phyloP scores from a whole-genome alignment of 1,140 invertebrate genomes.

The Hycleus cichorii region DNA sequence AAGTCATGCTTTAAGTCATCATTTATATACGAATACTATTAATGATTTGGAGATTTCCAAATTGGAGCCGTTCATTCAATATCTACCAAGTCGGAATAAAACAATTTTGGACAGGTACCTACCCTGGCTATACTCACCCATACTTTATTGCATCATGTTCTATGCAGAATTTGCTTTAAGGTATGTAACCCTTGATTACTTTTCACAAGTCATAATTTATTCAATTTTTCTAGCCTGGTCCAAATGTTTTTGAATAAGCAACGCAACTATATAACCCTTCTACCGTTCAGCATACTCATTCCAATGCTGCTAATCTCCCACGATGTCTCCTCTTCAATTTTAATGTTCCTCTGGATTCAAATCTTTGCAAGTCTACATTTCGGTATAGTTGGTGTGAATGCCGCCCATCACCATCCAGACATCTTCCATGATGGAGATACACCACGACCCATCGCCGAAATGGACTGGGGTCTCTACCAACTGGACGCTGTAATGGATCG shows the following conservation, averaged over 20 bases:
- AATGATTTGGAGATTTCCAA: constrained; percentile 66
- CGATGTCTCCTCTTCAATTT: constrained; percentile 35
- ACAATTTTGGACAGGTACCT: constrained; percentile 40
- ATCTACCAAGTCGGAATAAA: constrained; percentile 49
- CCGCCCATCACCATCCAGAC: constrained; percentile 75
- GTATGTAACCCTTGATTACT: constrained; percentile 34
- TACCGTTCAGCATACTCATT: constrained; percentile 48
- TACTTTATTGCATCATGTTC: constrained; percentile 45
- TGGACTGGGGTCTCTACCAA: constrained; percentile 72
- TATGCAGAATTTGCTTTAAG: constrained; percentile 42
- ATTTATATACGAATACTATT: constrained; percentile 71
- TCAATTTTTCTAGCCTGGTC: constrained; percentile 17
- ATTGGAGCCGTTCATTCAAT: constrained; percentile 65
- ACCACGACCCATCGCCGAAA: constrained; percentile 42
- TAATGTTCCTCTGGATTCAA: constrained; percentile 54
- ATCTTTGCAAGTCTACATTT: constrained; percentile 56
- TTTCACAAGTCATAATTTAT: too few relatives aligned
- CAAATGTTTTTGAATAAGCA: constrained; percentile 7
- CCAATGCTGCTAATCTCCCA: constrained; percentile 44
- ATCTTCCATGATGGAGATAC: constrained; percentile 78
- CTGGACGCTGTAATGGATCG: constrained; percentile 67
- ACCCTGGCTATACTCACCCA: constrained; percentile 45
- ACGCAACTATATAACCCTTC: constrained; percentile 30
- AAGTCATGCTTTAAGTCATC: constrained; percentile 70
- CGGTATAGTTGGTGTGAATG: constrained; percentile 59